A percentile compares a stretch with the other conserved stretches of the same genome.
These are phyloP conservation scores for Caenorhabditis briggsae DNA, from an alignment of 1,140 invertebrate genomes.

Conservation along the genomic window DNA sequence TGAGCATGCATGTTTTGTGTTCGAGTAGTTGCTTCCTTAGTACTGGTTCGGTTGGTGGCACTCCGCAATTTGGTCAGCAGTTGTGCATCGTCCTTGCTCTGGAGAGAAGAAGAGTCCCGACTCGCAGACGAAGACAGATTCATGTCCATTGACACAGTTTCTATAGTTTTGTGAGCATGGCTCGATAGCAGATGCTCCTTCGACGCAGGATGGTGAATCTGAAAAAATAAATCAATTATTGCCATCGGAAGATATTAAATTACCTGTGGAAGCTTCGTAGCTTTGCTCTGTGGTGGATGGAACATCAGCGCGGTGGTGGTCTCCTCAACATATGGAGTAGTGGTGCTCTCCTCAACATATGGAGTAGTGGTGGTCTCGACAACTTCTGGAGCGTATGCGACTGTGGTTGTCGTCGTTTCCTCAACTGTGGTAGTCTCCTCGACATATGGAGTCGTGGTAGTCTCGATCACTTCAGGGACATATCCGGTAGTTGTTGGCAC, in stretches of 20 bases:
- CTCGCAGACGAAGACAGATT: conserved; percentile 31
- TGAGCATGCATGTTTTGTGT: not conserved
- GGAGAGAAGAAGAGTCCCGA: conserved; percentile 38
- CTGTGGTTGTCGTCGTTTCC: not conserved
- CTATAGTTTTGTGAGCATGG: conserved; percentile 26
- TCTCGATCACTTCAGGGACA: not conserved
- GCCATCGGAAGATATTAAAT: not conserved
- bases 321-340: not conserved
- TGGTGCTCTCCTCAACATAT: conserved; percentile 1
- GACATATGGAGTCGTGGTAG: too few species aligned
- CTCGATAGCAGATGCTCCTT: conserved; percentile 12
- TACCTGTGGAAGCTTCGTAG: not conserved
- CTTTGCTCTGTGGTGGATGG: not conserved
- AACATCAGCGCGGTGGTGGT: not conserved
- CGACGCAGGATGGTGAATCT: conserved; percentile 3
- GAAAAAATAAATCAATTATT: not conserved
- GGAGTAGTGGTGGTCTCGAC: not conserved
- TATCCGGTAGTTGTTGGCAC: not conserved
- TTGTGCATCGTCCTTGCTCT: not conserved
- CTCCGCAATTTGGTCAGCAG: conserved; percentile 15
- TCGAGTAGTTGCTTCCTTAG: not conserved
- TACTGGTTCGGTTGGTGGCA: conserved; percentile 9
- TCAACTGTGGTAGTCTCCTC: too few species aligned
- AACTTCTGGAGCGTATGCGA: not conserved
- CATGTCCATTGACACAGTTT: conserved; percentile 17